phyloP scores from a whole-genome alignment of 2,888 invertebrate genomes.

The Neocrepidodera transversa region DNA sequence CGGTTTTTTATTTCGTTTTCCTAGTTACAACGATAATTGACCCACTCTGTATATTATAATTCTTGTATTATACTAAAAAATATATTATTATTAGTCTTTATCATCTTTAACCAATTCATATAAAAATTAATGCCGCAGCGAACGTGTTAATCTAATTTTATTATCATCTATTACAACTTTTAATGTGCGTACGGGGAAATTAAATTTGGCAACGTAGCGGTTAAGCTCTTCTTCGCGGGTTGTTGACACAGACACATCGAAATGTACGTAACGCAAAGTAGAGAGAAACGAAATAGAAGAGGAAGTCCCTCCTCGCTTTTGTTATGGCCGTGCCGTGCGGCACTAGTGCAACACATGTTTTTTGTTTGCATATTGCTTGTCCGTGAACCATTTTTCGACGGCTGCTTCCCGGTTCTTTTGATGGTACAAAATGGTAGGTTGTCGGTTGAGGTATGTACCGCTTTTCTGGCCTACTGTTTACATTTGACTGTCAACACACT shows the following conservation, averaged over 20 bases:
- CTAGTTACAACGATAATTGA: too few species aligned
- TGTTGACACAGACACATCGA: constrained; percentile 45
- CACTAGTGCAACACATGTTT: constrained; percentile 11
- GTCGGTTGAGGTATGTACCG: neutral
- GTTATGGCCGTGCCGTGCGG: neutral
- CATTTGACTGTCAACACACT: neutral
- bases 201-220: too few species aligned
- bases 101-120: too few species aligned
- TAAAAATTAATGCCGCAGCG: too few species aligned
- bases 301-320: neutral
- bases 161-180: too few species aligned
- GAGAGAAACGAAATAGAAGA: neutral
- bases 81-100: too few species aligned
- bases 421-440: neutral
- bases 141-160: too few species aligned
- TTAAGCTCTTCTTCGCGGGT: constrained; percentile 36
- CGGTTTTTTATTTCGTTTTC: too few species aligned
- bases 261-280: constrained; percentile 26
- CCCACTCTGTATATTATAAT: too few species aligned
- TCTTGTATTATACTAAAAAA: too few species aligned
- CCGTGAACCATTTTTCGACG: neutral
- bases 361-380: constrained; percentile 6
- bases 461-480: too few species aligned
- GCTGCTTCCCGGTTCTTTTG: neutral
- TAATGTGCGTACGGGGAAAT: too few species aligned